A percentile compares a stretch with the other conserved stretches of the same genome.
phyloP scores from a whole-genome alignment of 2,113 vertebrate genomes.

The Saguinus midas region DNA sequence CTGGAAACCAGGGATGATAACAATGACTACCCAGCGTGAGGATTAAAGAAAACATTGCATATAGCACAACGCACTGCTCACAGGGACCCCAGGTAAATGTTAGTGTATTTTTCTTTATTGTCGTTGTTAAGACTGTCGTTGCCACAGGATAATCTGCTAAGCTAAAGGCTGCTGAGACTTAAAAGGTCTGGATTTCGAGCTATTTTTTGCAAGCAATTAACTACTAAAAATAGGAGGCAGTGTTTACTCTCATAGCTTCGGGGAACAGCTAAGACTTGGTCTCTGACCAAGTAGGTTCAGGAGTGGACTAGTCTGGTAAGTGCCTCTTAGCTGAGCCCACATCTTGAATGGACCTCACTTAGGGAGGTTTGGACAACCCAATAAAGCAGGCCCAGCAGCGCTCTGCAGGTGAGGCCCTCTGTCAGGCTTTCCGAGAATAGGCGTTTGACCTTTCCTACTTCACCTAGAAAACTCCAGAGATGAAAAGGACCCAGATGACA shows the following conservation, averaged over 20 bases:
- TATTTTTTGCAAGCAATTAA: constrained; percentile 69
- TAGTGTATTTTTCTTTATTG: too few relatives aligned
- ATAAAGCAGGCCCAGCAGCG: constrained; percentile 24
- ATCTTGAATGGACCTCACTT: constrained; percentile 66
- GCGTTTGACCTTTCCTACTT: not conserved
- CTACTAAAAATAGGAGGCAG: constrained; percentile 75
- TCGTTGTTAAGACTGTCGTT: not conserved
- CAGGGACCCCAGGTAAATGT: not conserved
- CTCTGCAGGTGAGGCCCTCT: not conserved
- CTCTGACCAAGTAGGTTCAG: constrained; percentile 58
- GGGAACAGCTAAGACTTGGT: constrained; percentile 70
- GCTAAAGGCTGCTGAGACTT: constrained; percentile 34
- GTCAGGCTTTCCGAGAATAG: not conserved
- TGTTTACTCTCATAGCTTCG: constrained; percentile 69
- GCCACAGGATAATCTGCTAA: not conserved
- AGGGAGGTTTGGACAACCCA: not conserved
- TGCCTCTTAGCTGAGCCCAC: constrained; percentile 56
- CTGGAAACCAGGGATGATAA: not conserved
- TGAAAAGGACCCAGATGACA: not conserved
- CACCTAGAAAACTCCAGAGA: not conserved
- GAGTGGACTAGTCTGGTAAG: constrained; percentile 10
- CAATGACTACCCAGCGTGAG: accelerated
- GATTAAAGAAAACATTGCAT: not conserved
- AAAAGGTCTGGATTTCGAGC: constrained; percentile 66
- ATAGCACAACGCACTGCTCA: not conserved